Percentiles rank a stretch among this genome's conserved stretches.
Conservation (phyloP, 1,140 invertebrate species). For the Zaprionus lachaisei region DNA sequence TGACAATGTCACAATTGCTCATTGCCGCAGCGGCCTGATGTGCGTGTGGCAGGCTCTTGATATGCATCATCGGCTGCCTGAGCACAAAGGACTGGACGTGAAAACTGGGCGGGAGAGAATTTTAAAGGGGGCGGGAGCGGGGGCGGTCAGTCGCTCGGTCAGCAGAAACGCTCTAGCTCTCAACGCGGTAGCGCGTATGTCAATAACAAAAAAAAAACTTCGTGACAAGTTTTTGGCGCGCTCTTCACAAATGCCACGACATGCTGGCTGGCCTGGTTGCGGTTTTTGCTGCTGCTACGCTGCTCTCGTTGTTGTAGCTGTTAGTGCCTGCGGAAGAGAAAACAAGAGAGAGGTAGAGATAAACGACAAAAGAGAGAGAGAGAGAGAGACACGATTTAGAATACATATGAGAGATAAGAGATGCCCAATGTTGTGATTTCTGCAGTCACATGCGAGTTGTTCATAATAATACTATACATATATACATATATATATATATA, state of each 20-base stretch:
- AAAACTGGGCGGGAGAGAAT: slow-evolving; percentile 31
- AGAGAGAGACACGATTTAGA: slow-evolving; percentile 28
- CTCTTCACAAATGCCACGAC: slow-evolving; percentile 76
- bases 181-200: slow-evolving; percentile 31
- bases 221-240: slow-evolving; percentile 53
- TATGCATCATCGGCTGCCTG: slow-evolving; percentile 75
- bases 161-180: slow-evolving; percentile 7
- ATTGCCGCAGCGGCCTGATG: slow-evolving; percentile 80
- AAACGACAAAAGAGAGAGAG: neutral
- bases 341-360: slow-evolving; percentile 40
- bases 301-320: slow-evolving; percentile 49
- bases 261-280: slow-evolving; percentile 63
- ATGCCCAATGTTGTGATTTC: slow-evolving; percentile 32
- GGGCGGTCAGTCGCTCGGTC: slow-evolving; percentile 8
- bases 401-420: slow-evolving; percentile 36
- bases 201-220: slow-evolving; percentile 48
- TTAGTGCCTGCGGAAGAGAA: slow-evolving; percentile 61
- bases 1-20: slow-evolving; percentile 83
- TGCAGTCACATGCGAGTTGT: neutral
- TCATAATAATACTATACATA: neutral
- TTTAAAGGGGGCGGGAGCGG: neutral
- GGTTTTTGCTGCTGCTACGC: slow-evolving; percentile 50
- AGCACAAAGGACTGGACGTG: slow-evolving; percentile 37
- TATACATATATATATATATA: neutral
- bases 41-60: slow-evolving; percentile 81